A percentile compares a stretch with the other conserved stretches of the same genome.
These are phyloP conservation scores for Eptesicus fuscus DNA, from an alignment of 2,113 vertebrate species.

Conservation along the genomic window DNA sequence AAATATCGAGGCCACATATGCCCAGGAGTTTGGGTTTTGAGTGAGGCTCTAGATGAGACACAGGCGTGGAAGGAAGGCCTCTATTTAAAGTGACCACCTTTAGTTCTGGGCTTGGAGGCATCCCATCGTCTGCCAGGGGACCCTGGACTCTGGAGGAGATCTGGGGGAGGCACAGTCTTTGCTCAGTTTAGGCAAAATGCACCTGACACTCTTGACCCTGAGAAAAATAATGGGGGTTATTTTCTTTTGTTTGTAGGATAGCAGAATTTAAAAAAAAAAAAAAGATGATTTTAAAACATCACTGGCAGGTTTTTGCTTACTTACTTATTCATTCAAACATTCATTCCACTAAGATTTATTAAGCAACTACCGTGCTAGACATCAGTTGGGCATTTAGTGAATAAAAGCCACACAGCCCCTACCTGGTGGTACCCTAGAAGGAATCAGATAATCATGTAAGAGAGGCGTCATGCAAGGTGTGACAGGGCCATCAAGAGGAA, in stretches of 20 bases:
- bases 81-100: not conserved
- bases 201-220: not conserved
- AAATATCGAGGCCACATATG: not conserved
- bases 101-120: not conserved
- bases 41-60: not conserved
- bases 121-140: not conserved
- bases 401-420: not conserved
- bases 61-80: not conserved
- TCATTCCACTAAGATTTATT: not conserved
- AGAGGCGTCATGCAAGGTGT: not conserved
- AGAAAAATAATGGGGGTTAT: not conserved
- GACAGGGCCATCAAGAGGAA: not conserved
- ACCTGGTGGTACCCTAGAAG: not conserved
- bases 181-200: not conserved
- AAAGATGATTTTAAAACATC: not conserved
- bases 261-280: no score
- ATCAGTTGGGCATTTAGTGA: not conserved
- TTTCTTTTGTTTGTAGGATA: not conserved
- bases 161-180: not conserved
- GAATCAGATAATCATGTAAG: no score
- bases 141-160: not conserved
- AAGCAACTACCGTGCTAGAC: not conserved
- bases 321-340: not conserved
- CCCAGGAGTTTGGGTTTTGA: not conserved
- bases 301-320: not conserved